These are phyloP conservation scores for Rhinoraja longicauda DNA, from an alignment of 2,797 vertebrate species.

Conservation along the genomic window DNA sequence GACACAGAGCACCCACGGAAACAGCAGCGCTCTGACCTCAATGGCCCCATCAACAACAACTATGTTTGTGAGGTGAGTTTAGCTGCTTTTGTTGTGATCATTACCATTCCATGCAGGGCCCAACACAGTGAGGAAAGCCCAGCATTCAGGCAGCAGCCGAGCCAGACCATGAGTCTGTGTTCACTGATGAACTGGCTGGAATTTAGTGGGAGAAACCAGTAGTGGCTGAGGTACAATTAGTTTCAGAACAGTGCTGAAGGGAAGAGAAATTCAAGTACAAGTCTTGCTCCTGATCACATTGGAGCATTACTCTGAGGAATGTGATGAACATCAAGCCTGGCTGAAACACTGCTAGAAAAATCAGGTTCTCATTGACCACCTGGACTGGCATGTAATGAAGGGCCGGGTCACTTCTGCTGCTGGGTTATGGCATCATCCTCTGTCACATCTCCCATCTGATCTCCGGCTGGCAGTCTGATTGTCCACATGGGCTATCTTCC, in stretches of 20 bases:
- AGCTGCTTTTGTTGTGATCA: neutral
- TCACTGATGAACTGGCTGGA: neutral
- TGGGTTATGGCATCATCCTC: no score
- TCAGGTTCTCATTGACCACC: no score
- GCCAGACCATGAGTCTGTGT: no score
- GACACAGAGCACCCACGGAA: constrained; percentile 80
- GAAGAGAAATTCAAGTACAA: neutral
- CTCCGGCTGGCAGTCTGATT: no score
- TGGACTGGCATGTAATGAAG: neutral
- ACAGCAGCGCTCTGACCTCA: constrained; percentile 95
- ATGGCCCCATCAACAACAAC: constrained; percentile 87
- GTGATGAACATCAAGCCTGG: neutral
- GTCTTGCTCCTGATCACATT: no score
- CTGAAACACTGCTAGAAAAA: neutral
- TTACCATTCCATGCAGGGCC: neutral
- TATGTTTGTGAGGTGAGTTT: constrained; percentile 77
- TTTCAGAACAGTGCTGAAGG: no score
- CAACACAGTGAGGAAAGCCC: neutral
- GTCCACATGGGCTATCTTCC: neutral
- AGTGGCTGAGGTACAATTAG: neutral
- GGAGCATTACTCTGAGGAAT: neutral
- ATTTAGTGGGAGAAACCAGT: neutral
- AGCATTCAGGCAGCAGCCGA: neutral
- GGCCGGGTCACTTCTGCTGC: no score
- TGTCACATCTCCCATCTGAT: no score